phyloP scores from a whole-genome alignment of 2,113 vertebrate species.

The Silurus asotus region DNA sequence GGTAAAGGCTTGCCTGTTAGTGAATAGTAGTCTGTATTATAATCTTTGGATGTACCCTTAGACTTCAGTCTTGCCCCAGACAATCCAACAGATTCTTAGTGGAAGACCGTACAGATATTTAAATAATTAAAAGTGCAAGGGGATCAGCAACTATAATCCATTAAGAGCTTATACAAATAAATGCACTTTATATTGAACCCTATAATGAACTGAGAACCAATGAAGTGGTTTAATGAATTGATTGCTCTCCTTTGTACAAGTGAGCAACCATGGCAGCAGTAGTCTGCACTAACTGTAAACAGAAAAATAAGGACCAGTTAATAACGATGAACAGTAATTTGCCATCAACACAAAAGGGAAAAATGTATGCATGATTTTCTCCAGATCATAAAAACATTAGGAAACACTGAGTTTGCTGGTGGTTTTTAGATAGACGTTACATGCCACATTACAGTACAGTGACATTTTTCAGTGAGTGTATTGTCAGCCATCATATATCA shows the following conservation, averaged over 20 bases:
- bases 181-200: constrained; percentile 3
- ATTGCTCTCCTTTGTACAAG: neutral
- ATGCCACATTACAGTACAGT: no score
- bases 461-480: no score
- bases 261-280: neutral
- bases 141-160: neutral
- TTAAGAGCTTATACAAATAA: constrained; percentile 7
- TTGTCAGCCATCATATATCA: no score
- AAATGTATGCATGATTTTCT: neutral
- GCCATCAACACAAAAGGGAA: neutral
- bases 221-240: neutral
- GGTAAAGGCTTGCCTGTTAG: neutral
- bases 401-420: neutral
- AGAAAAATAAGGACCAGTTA: neutral
- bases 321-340: neutral
- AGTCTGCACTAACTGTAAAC: neutral
- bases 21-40: neutral
- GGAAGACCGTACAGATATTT: neutral
- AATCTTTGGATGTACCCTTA: neutral
- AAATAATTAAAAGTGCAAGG: neutral
- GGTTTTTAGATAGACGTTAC: neutral
- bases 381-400: neutral
- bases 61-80: neutral
- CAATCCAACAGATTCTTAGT: neutral
- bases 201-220: constrained; percentile 2